A percentile compares a stretch with the other conserved stretches of the same genome.
Evolutionary conservation across 2,888 invertebrate species (phyloP).

Genomic region (Leucophenga maculata): DNA sequence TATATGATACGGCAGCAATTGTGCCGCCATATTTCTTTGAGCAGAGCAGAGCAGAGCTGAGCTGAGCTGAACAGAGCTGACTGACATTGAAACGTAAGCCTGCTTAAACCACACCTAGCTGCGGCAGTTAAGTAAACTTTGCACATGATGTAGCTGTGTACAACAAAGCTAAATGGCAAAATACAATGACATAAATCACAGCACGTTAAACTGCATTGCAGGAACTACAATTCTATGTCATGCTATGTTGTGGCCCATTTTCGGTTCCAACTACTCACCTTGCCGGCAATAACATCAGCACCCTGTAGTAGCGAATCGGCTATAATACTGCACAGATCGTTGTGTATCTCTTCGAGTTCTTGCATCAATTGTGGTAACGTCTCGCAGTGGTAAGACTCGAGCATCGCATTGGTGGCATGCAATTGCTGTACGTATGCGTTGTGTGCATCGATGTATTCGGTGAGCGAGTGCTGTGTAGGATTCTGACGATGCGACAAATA

Average conservation of each 20-base stretch:
- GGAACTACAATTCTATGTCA: background rate
- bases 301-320: conserved; percentile 91
- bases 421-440: conserved; percentile 95
- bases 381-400: conserved; percentile 89
- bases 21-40: no score
- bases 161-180: background rate
- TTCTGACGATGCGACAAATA: conserved; percentile 85
- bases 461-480: conserved; percentile 80
- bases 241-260: no score
- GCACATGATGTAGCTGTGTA: background rate
- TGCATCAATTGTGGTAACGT: conserved; percentile 89
- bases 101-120: no score
- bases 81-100: background rate
- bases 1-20: no score
- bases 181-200: conserved; percentile 16
- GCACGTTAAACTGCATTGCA: conserved; percentile 9
- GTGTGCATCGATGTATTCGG: conserved; percentile 90
- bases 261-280: conserved; percentile 76
- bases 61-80: no score
- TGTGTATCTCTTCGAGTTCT: conserved; percentile 94
- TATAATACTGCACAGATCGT: conserved; percentile 89
- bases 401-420: conserved; percentile 93
- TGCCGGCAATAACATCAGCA: conserved; percentile 85
- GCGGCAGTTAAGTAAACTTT: no score
- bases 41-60: no score